Base-by-base conservation (phyloP, 1,140 invertebrate species). In the Rhizoglyphus robini region DNA sequence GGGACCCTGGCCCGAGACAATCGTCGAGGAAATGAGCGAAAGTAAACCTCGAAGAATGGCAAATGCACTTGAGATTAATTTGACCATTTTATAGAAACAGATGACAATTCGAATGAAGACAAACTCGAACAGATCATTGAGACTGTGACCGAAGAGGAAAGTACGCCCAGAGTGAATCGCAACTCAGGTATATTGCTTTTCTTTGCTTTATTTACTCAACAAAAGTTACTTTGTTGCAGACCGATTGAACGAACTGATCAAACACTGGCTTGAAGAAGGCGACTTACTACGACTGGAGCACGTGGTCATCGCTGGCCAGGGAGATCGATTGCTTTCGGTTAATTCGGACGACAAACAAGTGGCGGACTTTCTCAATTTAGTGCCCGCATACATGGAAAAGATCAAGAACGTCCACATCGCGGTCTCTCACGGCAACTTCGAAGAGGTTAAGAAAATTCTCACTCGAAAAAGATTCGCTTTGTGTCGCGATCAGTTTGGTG, bases 391-490 rank as follows among this genome's bases (percentile, higher is more conserved):
- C 63, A 81, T 90, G 79, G 88, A 90, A 74, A 77, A 76, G 68
- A 70, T 71, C 48, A 30, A 25, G 13, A 49, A 38, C 13, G 49
- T 69, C 30, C 68, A 69, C 46, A 48, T 54, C 13, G 31, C 64
- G 13, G 65, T 66, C 1, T 32, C 84, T 73, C 82, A 86, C 71
- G 92, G 92, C 15, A 88, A 86, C 72, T 77, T 94, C 67, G 76
- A 86, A 69, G 87, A 88, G 69, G 77, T 95, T 27, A 88, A 92
- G 77, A 83, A 84, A 64, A 84, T 89, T 3, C 77, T 95, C 70
- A 90, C 95, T 76, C 77, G 90, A 64, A 87, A 90, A 73, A 90
- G 93, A 80, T 90, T 95, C 73, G 90, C 89, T 5, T 82, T 91
- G 46, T 88, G 89, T 18, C 82, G 86, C 70, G 88, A 94, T 76